These are phyloP conservation scores for Elmis aenea DNA, from an alignment of 2,888 invertebrate genomes.

Conservation along the genomic window DNA sequence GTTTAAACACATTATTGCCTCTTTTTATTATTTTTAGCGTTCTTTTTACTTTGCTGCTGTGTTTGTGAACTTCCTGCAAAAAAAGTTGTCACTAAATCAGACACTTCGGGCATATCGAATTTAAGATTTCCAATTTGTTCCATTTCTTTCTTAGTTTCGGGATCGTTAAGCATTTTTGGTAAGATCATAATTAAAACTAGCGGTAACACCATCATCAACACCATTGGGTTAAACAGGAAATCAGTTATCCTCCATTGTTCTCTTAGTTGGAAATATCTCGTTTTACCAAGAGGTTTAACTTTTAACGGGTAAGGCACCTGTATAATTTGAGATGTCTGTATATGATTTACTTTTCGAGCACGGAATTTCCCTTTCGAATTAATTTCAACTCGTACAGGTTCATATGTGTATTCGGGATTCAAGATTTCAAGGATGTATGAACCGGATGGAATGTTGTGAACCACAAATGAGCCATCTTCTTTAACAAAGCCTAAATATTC, in stretches of 20 bases:
- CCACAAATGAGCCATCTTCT: constrained; percentile 85
- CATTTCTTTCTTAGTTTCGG: constrained; percentile 93
- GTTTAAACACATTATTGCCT: constrained; percentile 32
- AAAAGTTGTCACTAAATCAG: constrained; percentile 86
- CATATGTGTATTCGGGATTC: constrained; percentile 87
- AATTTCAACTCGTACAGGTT: constrained; percentile 93
- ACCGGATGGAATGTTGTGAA: constrained; percentile 84
- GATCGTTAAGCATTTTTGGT: constrained; percentile 97
- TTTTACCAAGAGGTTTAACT: constrained; percentile 76
- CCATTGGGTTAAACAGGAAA: constrained; percentile 95
- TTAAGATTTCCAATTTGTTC: constrained; percentile 82
- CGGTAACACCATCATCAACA: constrained; percentile 95
- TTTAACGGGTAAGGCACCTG: constrained; percentile 91
- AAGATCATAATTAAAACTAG: constrained; percentile 84
- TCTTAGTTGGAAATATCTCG: constrained; percentile 82
- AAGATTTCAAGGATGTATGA: constrained; percentile 92
- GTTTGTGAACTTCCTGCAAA: constrained; percentile 65
- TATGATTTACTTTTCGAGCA: constrained; percentile 88
- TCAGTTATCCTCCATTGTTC: constrained; percentile 98
- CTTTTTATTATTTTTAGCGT: constrained; percentile 35
- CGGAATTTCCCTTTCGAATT: constrained; percentile 95
- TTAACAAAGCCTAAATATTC: constrained; percentile 83
- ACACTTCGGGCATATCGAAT: constrained; percentile 91
- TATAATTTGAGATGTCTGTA: constrained; percentile 85
- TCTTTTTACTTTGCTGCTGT: constrained; percentile 32